Evolutionary conservation across 2,888 invertebrate species (phyloP).

Genomic region (Danaus chrysippus): DNA sequence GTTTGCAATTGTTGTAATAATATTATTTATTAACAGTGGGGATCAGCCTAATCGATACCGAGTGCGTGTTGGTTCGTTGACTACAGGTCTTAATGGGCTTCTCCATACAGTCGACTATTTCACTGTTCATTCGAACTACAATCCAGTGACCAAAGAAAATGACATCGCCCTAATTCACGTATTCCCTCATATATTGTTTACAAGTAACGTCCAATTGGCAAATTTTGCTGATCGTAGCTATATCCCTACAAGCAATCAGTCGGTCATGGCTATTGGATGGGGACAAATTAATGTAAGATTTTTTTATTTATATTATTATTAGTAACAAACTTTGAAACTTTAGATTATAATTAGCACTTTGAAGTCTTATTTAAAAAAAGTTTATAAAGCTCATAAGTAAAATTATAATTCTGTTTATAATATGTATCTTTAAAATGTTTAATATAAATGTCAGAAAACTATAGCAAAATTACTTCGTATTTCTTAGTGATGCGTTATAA

Average conservation of each 20-base stretch:
- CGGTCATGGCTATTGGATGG: constrained; percentile 63
- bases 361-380: too few species aligned
- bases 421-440: too few species aligned
- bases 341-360: too few species aligned
- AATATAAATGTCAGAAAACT: too few species aligned
- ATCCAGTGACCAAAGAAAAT: constrained; percentile 36
- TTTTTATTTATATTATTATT: too few species aligned
- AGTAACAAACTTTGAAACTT: too few species aligned
- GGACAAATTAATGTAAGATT: constrained; percentile 37
- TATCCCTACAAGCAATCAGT: constrained; percentile 44
- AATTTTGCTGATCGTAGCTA: constrained; percentile 45
- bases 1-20: not conserved
- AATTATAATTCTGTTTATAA: too few species aligned
- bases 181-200: constrained; percentile 36
- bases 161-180: constrained; percentile 55
- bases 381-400: too few species aligned
- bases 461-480: too few species aligned
- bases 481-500: too few species aligned
- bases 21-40: not conserved
- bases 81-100: constrained; percentile 43
- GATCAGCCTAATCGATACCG: constrained; percentile 36
- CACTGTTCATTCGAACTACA: constrained; percentile 49
- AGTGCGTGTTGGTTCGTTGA: constrained; percentile 45
- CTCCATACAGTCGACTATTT: constrained; percentile 34
- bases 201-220: constrained; percentile 35